Base-by-base conservation (phyloP, 2,797 vertebrate genomes). In the Denticeps clupeoides region DNA sequence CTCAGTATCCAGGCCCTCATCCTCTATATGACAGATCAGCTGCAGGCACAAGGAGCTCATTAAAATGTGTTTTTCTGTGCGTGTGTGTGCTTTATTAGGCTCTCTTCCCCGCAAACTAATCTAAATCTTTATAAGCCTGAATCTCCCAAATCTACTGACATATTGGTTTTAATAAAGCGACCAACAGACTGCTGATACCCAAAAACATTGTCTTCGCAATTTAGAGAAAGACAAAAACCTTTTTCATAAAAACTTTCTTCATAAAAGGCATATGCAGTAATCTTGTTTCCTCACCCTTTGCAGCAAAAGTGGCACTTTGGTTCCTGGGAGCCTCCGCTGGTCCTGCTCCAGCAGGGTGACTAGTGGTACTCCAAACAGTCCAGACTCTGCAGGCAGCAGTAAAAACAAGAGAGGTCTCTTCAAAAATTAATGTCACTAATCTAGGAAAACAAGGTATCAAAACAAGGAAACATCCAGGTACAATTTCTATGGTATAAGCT, bases 221-320 rank as follows among this genome's bases (percentile, higher is more conserved):
- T 16, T 3, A 28, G 2, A 24, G 25, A 44, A 15, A 18, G 15
- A 26, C 7, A 10, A 38, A 9, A 24, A 7, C 8, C 23, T 26
- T 44, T 8, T n/a, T n/a, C n/a, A n/a, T n/a, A n/a, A n/a, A n/a
- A n/a, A n/a, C n/a, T n/a, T n/a, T n/a, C n/a, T n/a, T n/a, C n/a
- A n/a, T n/a, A n/a, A n/a, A n/a, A n/a, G n/a, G n/a, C n/a, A n/a
- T n/a, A n/a, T n/a, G n/a, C n/a, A n/a, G n/a, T n/a, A n/a, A n/a
- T n/a, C n/a, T n/a, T n/a, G n/a, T 2, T 31, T 13, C 2, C 75
- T 65, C 56, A 98, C 95, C 74, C 78, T 86, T 62, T 93, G 89
- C 67, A 98, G 82, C 63, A 98, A 83, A 47, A 94, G 74, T 55
- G 94, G 95, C 62, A 90, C 89, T 73, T 83, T 88, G 52, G 86